Evolutionary conservation across 2,888 invertebrate species (phyloP), one percentile per base, ranked within the genome.

Genomic region (Chirona hameri): DNA sequence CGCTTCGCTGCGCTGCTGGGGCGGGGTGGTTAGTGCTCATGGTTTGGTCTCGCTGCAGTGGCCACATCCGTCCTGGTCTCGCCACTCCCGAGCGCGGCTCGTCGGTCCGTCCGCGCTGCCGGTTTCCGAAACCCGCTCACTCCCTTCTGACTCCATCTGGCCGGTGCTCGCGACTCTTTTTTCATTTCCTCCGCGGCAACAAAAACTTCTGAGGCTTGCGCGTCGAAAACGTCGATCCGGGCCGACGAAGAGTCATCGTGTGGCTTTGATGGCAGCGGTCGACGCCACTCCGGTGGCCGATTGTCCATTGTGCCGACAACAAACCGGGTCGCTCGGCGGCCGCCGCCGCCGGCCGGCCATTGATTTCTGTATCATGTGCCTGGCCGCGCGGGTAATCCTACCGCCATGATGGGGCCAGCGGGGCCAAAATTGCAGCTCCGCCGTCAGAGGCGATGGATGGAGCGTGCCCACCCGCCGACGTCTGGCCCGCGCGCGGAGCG

Each of bases 281-380:
- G 18, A 15, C 65, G 27, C 27, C 27, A 7, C 39, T 39, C 39
- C 39, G 39, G 39, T 39, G 52, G 27, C 72, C 72, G 72, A 72
- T 72, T 31, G 72, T 29, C 72, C 31, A 31, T 31, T 72, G 72
- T 72, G 72, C 31, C 18, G 29, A 72, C 72, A 72, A 31, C 72
- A 72, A 72, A 18, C 72, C 4, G 31, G 27, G 31, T 27, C 72
- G 29, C 31, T 72, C 7, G 52, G 52, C 18, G 18, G 29, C 72
- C 46, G 76, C 21, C 39, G 76, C 14, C 46, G 18, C 18, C 46
- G 46, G 39, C 4, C 24, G 46, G 18, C 4, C 76, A 76, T 76
- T 31, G 76, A 76, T 76, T 76, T 76, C 46, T 39, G 76, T 24
- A 46, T 76, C 76, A 76, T 46, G 24, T 39, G 76, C 76, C 21